Conservation (phyloP, 2,888 invertebrate species). For the Scaptomyza reducta region DNA sequence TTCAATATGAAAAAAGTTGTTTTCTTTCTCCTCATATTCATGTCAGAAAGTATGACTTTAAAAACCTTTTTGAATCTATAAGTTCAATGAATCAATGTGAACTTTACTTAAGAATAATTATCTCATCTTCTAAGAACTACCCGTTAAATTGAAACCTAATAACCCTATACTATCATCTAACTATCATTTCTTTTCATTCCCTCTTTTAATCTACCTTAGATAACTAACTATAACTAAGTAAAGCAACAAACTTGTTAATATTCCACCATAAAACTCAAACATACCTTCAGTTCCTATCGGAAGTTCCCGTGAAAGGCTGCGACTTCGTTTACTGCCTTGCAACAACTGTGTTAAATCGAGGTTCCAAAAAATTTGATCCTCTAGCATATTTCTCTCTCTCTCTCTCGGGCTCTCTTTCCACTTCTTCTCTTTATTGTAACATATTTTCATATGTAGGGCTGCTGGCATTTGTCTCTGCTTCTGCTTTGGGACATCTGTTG, state of each 20-base stretch:
- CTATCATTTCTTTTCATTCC: no score
- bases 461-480: constrained; percentile 12
- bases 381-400: neutral
- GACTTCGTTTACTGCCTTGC: constrained; percentile 20
- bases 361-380: constrained; percentile 18
- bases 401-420: neutral
- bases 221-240: neutral
- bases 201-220: no score
- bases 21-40: no score
- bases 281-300: constrained; percentile 13
- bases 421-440: neutral
- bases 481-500: constrained; percentile 44
- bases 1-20: no score
- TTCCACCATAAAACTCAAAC: neutral
- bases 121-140: neutral
- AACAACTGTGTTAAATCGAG: constrained; percentile 20
- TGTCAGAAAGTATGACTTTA: no score
- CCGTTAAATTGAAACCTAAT: neutral
- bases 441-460: constrained; percentile 4
- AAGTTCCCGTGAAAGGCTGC: constrained; percentile 6
- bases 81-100: no score
- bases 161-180: no score
- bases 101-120: no score
- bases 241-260: neutral
- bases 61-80: no score